Conservation (phyloP, 1,140 invertebrate species). For the Bombus turneri region DNA sequence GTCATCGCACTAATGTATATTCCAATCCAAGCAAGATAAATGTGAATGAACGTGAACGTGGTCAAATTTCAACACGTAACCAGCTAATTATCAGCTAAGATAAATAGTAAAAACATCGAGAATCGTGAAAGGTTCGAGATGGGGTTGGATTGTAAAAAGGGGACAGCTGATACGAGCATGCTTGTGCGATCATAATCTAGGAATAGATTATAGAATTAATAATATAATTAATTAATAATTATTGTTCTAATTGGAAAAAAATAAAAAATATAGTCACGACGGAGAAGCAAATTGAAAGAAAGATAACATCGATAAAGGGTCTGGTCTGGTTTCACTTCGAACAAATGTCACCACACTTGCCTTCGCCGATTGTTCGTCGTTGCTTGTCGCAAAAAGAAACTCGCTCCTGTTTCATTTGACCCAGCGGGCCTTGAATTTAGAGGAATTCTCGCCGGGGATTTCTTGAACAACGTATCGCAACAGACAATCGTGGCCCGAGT, state of each 20-base stretch:
- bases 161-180: conserved; percentile 49
- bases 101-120: conserved; percentile 37
- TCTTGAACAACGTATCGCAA: conserved; percentile 17
- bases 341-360: conserved; percentile 77
- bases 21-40: conserved; percentile 67
- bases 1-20: conserved; percentile 66
- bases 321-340: conserved; percentile 32
- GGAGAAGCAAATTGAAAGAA: neutral
- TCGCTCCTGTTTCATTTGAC: neutral
- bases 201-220: neutral
- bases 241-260: neutral
- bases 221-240: neutral
- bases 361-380: conserved; percentile 80
- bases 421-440: neutral
- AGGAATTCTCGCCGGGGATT: neutral
- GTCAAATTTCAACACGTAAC: conserved; percentile 5
- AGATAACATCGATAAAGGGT: conserved; percentile 7
- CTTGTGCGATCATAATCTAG: conserved; percentile 33
- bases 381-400: conserved; percentile 73
- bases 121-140: neutral
- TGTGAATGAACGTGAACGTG: conserved; percentile 48
- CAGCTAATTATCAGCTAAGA: conserved; percentile 32
- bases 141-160: neutral
- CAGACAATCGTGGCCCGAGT: conserved; percentile 14
- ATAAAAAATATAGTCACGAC: neutral